These are phyloP conservation scores for Aphaenogaster ashmeadi DNA, from an alignment of 1,140 invertebrate genomes.

Conservation along the genomic window DNA sequence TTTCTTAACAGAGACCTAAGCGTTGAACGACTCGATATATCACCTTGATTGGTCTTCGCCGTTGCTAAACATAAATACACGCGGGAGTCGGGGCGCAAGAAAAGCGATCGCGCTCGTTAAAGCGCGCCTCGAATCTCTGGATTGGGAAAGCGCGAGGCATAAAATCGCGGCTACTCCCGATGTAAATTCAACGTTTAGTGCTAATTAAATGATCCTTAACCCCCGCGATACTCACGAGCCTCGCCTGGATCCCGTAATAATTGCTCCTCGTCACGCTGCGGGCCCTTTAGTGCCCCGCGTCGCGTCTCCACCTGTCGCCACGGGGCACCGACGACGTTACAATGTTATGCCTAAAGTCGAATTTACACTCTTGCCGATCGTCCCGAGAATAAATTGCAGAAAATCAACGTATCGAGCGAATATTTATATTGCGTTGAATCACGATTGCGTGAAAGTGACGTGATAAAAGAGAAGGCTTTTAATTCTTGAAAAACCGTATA, in stretches of 20 bases:
- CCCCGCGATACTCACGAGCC: constrained; percentile 29
- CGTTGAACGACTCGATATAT: background rate
- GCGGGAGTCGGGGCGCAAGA: constrained; percentile 25
- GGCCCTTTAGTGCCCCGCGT: constrained; percentile 21
- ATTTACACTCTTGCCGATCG: background rate
- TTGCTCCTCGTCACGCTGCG: constrained; percentile 23
- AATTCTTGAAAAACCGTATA: background rate
- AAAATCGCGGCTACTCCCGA: constrained; percentile 46
- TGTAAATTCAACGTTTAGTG: constrained; percentile 63
- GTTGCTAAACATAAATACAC: background rate
- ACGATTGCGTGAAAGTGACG: background rate
- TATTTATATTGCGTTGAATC: background rate
- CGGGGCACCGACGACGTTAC: background rate
- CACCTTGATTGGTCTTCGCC: background rate
- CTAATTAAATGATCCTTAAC: constrained; percentile 65
- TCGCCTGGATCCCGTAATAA: constrained; percentile 1
- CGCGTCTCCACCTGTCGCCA: constrained; percentile 39
- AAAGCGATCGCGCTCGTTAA: constrained; percentile 51
- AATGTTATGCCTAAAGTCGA: constrained; percentile 22
- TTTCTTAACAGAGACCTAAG: background rate
- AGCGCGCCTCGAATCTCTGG: background rate
- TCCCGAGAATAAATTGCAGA: background rate
- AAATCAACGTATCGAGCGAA: background rate
- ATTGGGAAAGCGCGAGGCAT: constrained; percentile 10
- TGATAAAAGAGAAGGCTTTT: background rate